Evolutionary conservation across 1,140 invertebrate genomes (phyloP).

Genomic region (Bombus soroeensis): DNA sequence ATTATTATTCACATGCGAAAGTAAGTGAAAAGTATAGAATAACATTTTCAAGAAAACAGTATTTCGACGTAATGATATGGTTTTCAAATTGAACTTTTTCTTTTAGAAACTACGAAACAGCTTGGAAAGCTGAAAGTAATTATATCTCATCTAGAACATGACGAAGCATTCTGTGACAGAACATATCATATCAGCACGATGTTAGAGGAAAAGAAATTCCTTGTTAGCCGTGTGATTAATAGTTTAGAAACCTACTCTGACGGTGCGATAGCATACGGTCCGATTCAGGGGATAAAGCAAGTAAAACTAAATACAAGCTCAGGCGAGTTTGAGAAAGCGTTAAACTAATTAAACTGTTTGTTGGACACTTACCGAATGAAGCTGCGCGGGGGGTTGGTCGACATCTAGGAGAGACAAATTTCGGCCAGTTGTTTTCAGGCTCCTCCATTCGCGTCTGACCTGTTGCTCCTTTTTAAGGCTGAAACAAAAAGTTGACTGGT

Average conservation of each 20-base stretch:
- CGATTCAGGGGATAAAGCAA: neutral
- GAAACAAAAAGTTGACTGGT: constrained; percentile 49
- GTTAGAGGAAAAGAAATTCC: neutral
- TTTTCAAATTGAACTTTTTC: too few relatives aligned
- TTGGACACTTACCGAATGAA: constrained; percentile 52
- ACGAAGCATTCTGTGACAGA: neutral
- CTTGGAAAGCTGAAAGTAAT: neutral
- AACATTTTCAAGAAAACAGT: too few relatives aligned
- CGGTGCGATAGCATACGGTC: neutral
- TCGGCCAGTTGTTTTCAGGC: constrained; percentile 70
- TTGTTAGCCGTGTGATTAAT: neutral
- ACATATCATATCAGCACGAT: neutral
- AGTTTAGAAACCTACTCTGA: neutral
- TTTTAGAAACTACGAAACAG: neutral
- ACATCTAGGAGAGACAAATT: constrained; percentile 72
- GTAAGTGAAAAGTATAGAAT: too few relatives aligned
- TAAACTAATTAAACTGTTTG: constrained; percentile 32
- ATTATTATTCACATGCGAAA: too few relatives aligned
- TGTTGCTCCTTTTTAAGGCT: constrained; percentile 71
- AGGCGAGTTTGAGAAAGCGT: neutral
- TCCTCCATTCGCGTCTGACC: constrained; percentile 72
- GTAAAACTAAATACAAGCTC: neutral
- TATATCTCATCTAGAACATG: neutral
- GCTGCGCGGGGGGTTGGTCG: constrained; percentile 35
- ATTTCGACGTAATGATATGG: too few relatives aligned